Conservation (phyloP, 2,113 vertebrate species). For the Pachypanchax playfairii region DNA sequence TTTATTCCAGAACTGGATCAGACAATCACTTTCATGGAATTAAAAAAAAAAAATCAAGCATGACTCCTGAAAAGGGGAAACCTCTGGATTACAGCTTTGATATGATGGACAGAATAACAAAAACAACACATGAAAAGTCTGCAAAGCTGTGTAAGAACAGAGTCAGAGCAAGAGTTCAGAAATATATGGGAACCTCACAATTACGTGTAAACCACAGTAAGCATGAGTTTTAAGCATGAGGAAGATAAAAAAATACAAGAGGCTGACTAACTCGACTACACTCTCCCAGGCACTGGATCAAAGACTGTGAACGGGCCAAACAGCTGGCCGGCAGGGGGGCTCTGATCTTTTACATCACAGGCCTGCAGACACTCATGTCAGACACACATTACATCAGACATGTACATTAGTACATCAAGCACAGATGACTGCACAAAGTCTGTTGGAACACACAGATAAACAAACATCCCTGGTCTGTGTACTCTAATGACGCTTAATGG, state of each 20-base stretch:
- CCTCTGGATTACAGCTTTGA: too few relatives aligned
- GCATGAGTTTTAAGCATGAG: neutral
- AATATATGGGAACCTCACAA: neutral
- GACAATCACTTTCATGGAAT: too few relatives aligned
- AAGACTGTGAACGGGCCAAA: conserved; percentile 20
- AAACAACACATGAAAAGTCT: neutral
- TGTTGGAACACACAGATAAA: neutral
- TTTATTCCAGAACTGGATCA: too few relatives aligned
- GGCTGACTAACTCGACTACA: conserved; percentile 4
- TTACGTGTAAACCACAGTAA: neutral
- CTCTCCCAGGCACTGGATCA: conserved; percentile 34
- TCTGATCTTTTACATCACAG: conserved; percentile 46
- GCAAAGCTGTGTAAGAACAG: neutral
- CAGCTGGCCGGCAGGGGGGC: conserved; percentile 40
- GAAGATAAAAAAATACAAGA: conserved; percentile 3
- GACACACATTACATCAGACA: conserved; percentile 19
- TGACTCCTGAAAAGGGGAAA: too few relatives aligned
- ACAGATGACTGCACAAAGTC: conserved; percentile 3
- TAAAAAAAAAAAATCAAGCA: too few relatives aligned
- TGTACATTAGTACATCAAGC: neutral
- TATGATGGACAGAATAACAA: conserved; percentile 6
- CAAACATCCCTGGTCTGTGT: neutral
- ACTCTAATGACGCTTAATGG: neutral
- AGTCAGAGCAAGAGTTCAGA: neutral
- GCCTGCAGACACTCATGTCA: conserved; percentile 21